Conservation (phyloP, 2,888 invertebrate genomes). For the Lycaena phlaeas region DNA sequence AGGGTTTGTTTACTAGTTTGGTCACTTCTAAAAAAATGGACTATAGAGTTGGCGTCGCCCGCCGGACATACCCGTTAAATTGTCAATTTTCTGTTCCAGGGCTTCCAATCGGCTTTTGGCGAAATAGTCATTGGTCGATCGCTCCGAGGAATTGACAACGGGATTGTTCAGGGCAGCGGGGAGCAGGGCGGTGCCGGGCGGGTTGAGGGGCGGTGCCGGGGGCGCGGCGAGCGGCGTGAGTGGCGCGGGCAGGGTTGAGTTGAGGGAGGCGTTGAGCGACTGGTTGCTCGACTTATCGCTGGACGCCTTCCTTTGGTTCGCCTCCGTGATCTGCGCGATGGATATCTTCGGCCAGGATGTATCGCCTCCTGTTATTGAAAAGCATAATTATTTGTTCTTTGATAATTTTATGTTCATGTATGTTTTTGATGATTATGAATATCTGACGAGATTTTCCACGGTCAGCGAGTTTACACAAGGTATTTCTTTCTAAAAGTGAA, state of each 20-base stretch:
- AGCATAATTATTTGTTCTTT: background rate
- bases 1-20: no score
- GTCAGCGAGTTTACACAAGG: constrained; percentile 10
- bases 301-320: constrained; percentile 54
- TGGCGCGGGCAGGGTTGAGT: constrained; percentile 16
- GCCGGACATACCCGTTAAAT: constrained; percentile 39
- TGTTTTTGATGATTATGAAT: no score
- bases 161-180: background rate
- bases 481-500: no score
- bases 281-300: constrained; percentile 47
- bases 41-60: no score
- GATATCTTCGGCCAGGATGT: constrained; percentile 62
- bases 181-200: no score
- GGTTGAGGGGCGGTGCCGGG: background rate
- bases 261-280: constrained; percentile 29
- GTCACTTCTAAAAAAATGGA: no score
- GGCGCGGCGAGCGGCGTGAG: constrained; percentile 12
- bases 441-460: no score
- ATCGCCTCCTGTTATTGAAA: constrained; percentile 36
- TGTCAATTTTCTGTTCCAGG: constrained; percentile 49
- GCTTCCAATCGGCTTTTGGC: constrained; percentile 32
- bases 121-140: background rate
- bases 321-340: constrained; percentile 54
- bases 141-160: background rate
- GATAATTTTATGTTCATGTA: background rate